A percentile compares a stretch with the other conserved stretches of the same genome.
phyloP scores from a whole-genome alignment of 2,888 invertebrate genomes.

The Taphrorychus bicolor region DNA sequence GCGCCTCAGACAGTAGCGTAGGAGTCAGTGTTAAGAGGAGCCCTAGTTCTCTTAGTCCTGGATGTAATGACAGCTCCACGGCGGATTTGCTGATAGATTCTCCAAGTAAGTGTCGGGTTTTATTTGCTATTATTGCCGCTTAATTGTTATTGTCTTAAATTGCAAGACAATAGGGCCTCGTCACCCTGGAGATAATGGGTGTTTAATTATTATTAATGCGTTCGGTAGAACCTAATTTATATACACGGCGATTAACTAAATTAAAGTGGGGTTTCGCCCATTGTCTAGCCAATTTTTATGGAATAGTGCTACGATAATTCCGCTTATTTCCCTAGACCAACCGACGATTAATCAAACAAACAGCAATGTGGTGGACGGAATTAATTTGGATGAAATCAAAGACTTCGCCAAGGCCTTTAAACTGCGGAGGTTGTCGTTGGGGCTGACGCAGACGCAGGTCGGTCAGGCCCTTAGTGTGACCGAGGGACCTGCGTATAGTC shows the following conservation, averaged over 20 bases:
- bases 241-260: slow-evolving; percentile 48
- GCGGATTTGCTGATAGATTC: slow-evolving; percentile 81
- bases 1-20: slow-evolving; percentile 77
- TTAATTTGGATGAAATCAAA: slow-evolving; percentile 96
- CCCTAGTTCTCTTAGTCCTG: slow-evolving; percentile 69
- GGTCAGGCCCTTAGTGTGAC: slow-evolving; percentile 96
- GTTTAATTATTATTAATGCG: slow-evolving; percentile 52
- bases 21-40: slow-evolving; percentile 71
- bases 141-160: slow-evolving; percentile 51
- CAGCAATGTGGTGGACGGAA: slow-evolving; percentile 94
- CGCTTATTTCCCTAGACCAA: slow-evolving; percentile 69
- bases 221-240: slow-evolving; percentile 57
- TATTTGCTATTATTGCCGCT: not conserved
- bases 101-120: slow-evolving; percentile 78
- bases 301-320: not conserved
- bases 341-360: slow-evolving; percentile 93
- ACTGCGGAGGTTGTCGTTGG: slow-evolving; percentile 88
- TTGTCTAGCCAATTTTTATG: not conserved
- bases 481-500: slow-evolving; percentile 97
- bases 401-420: slow-evolving; percentile 99
- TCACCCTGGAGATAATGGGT: slow-evolving; percentile 45
- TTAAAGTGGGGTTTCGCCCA: not conserved
- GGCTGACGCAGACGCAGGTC: slow-evolving; percentile 95
- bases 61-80: slow-evolving; percentile 68
- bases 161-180: slow-evolving; percentile 46